A percentile compares a stretch with the other conserved stretches of the same genome.
Evolutionary conservation across 2,888 invertebrate species (phyloP).

Genomic region (Phengaris alcon): DNA sequence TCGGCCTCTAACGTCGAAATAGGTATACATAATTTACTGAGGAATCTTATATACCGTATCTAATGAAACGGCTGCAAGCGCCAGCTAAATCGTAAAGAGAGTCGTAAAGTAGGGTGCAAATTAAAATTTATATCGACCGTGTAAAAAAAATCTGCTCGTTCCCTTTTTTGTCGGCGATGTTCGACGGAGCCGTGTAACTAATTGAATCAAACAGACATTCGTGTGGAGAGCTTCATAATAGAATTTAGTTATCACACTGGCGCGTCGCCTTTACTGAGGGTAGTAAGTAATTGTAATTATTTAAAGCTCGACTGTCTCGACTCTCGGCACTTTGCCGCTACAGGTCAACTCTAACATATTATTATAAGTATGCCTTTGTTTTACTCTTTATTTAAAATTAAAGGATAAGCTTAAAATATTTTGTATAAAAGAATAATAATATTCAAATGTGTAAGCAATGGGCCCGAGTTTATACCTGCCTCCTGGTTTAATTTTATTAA

Average conservation of each 20-base stretch:
- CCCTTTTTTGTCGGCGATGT: conserved; percentile 20
- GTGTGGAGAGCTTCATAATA: conserved; percentile 9
- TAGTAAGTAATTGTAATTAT: conserved; percentile 5
- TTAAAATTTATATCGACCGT: conserved; percentile 78
- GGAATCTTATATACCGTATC: conserved; percentile 18
- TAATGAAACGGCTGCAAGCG: conserved; percentile 67
- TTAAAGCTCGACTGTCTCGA: background rate
- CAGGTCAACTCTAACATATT: background rate
- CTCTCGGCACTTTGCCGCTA: background rate
- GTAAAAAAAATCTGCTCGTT: conserved; percentile 54
- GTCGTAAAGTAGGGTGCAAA: conserved; percentile 75
- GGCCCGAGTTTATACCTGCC: too few species aligned
- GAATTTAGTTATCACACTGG: conserved; percentile 9
- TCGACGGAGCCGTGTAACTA: conserved; percentile 9
- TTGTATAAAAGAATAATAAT: too few species aligned
- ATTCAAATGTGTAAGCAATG: too few species aligned
- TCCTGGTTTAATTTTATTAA: too few species aligned
- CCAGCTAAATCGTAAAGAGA: conserved; percentile 74
- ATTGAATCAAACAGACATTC: conserved; percentile 26
- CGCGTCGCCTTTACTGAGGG: background rate
- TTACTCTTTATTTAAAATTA: background rate
- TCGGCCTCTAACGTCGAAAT: background rate
- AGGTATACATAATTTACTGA: conserved; percentile 8
- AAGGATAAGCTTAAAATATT: background rate
- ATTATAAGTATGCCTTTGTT: background rate